phyloP scores from a whole-genome alignment of 2,113 vertebrate species.

The Zapornia atra region DNA sequence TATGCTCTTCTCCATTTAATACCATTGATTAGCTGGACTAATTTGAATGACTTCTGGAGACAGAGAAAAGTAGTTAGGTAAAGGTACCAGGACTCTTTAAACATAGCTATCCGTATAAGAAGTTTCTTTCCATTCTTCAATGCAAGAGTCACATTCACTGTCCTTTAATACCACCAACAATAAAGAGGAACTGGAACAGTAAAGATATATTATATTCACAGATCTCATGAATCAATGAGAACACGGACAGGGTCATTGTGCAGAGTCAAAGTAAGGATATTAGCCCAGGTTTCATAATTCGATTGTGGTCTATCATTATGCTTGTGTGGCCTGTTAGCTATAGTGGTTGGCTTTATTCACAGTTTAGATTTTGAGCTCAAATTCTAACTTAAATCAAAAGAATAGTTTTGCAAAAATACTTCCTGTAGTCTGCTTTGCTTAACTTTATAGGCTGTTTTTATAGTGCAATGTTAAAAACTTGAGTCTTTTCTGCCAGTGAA shows the following conservation, averaged over 20 bases:
- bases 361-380: slow-evolving; percentile 34
- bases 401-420: slow-evolving; percentile 27
- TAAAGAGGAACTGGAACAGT: slow-evolving; percentile 16
- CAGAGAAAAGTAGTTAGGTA: background rate
- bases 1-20: background rate
- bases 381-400: slow-evolving; percentile 21
- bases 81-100: background rate
- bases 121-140: background rate
- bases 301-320: background rate
- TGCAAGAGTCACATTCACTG: background rate
- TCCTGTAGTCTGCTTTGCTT: slow-evolving; percentile 54
- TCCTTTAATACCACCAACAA: background rate
- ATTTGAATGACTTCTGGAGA: background rate
- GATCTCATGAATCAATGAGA: slow-evolving; percentile 17
- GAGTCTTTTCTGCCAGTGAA: slow-evolving; percentile 26
- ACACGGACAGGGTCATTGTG: background rate
- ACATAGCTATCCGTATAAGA: background rate
- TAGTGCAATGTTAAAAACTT: slow-evolving; percentile 39
- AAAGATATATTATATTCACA: slow-evolving; percentile 29
- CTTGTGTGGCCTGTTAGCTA: background rate
- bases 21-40: background rate
- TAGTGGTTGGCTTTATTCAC: background rate
- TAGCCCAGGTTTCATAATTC: background rate
- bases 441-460: slow-evolving; percentile 50
- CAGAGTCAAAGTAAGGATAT: background rate